Conservation (phyloP, 2,113 vertebrate species). For the Onychostruthus taczanowskii region DNA sequence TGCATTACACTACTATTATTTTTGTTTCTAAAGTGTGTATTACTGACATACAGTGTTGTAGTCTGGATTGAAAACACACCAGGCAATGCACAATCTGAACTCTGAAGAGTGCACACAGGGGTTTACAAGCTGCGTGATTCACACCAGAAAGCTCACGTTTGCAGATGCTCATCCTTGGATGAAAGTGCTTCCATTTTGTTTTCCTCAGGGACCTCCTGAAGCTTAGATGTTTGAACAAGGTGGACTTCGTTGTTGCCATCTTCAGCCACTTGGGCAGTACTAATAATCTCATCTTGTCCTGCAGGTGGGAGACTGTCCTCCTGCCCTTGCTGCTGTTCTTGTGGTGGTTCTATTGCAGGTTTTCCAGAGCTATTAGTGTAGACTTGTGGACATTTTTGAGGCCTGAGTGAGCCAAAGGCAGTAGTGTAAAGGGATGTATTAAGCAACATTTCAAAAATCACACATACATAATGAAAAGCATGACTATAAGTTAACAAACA, state of each 20-base stretch:
- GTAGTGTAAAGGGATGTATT: conserved; percentile 30
- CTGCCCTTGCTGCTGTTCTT: conserved; percentile 61
- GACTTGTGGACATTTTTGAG: conserved; percentile 26
- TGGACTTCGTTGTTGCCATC: not conserved
- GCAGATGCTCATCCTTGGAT: conserved; percentile 60
- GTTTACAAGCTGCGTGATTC: not conserved
- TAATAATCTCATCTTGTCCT: conserved; percentile 74
- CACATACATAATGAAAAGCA: not conserved
- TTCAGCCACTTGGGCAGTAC: not conserved
- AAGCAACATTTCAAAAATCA: not conserved
- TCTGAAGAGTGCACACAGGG: not conserved
- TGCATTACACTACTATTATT: not conserved
- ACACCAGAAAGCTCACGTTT: conserved; percentile 74
- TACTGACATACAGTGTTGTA: not conserved
- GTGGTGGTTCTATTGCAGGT: not conserved
- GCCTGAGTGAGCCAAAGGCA: conserved; percentile 45
- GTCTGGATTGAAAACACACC: not conserved
- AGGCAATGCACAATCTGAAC: not conserved
- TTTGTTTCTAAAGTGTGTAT: not conserved
- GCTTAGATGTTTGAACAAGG: not conserved
- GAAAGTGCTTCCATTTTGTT: conserved; percentile 10
- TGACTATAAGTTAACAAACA: not conserved
- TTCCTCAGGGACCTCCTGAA: conserved; percentile 14
- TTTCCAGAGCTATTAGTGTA: conserved; percentile 67
- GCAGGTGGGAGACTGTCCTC: conserved; percentile 21